phyloP scores from a whole-genome alignment of 2,888 invertebrate genomes.

The Myopa tessellatipennis region DNA sequence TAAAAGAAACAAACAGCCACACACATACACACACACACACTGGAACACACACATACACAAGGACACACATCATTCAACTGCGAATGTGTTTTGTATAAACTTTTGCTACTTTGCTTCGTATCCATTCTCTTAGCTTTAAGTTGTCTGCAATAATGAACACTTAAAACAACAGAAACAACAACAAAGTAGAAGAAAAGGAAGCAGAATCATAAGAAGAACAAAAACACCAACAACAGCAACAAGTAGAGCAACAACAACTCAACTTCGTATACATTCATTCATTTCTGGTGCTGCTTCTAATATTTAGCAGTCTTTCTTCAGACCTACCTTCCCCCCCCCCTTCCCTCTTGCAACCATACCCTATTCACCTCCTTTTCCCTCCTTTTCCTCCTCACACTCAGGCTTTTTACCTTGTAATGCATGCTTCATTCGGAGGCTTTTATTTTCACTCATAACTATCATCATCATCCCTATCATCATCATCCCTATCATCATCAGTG shows the following conservation, averaged over 20 bases:
- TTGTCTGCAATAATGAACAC: conserved; percentile 9
- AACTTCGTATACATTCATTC: not conserved
- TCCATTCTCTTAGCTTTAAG: not conserved
- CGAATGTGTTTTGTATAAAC: not conserved
- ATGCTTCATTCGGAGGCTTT: not conserved
- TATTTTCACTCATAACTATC: not conserved
- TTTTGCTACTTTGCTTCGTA: too few species aligned
- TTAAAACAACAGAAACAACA: conserved; percentile 10
- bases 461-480: too few species aligned
- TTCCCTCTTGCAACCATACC: not conserved
- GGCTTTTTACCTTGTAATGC: not conserved
- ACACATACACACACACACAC: conserved; percentile 20
- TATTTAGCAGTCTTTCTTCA: not conserved
- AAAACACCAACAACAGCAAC: not conserved
- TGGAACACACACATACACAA: not conserved
- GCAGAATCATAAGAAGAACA: not conserved
- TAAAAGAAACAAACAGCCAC: conserved; percentile 33
- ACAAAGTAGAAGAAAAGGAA: not conserved
- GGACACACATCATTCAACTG: not conserved
- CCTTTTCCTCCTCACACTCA: not conserved
- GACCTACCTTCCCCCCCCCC: not conserved
- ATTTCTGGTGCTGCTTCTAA: not conserved
- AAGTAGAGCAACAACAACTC: too few species aligned
- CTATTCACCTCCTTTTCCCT: not conserved
- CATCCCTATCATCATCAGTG: too few species aligned